Evolutionary conservation across 2,888 invertebrate genomes (phyloP), one percentile per base, ranked within the genome.

Genomic region (Rhingia rostrata): DNA sequence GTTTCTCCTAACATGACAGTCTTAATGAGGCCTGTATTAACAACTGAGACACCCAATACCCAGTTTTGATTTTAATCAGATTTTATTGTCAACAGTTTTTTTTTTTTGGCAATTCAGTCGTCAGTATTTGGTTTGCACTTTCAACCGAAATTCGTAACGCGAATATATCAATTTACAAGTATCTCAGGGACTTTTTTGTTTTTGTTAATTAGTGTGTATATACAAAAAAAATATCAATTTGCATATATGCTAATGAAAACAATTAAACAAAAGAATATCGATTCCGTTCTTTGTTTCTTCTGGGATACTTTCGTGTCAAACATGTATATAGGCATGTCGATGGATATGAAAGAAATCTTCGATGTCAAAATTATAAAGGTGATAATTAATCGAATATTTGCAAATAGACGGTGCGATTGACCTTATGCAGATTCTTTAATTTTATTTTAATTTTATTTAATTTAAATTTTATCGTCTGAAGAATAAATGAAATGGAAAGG

Each of bases 1-100:
- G 49, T 6, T 35, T 39, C 22, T n/a, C n/a, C 10, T 35, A 32
- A 47, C 22, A 14, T 58, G 49, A 49, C 70, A 60, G 30, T 14
- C 10, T 30, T 51, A 70, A 70, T 41, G 47, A 69, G 60, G 22
- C 14, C 47, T 12, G 10, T 32, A 41, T 32, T 43, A 39, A 32
- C 37, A 47, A 58, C 10, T 33, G 35, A 45, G 56, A n/a, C n/a
- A 14, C n/a, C 45, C 35, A 4, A 12, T 35, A 54, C 7, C 4
- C 37, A 49, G 6, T 41, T 12, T 32, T 6, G 41, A 58, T 58
- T 70, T 51, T 35, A 67, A 67, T 67, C n/a, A 56, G 12, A 47
- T 32, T 0, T 9, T 9, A 61, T 54, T 61, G 30, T 10, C 9
- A 35, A 43, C 41, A 22, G 41, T 41, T n/a, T n/a, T n/a, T n/a